Evolutionary conservation across 2,888 invertebrate genomes (phyloP).

Genomic region (Drosophila dives): DNA sequence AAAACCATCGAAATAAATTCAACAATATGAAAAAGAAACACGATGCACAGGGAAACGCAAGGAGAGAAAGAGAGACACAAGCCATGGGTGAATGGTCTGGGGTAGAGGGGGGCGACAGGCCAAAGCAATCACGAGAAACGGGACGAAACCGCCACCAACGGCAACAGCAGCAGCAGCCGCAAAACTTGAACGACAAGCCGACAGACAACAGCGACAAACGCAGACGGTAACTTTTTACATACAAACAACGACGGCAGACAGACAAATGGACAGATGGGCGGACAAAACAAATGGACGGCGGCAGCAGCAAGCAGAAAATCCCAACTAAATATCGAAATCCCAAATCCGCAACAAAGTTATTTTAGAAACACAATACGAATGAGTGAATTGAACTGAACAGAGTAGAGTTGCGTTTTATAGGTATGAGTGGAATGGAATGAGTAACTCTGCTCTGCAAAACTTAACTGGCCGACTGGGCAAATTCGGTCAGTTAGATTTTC

Average conservation of each 20-base stretch:
- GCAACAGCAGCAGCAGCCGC: conserved; percentile 19
- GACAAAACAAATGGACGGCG: conserved; percentile 44
- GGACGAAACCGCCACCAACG: conserved; percentile 63
- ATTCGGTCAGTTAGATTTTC: conserved; percentile 39
- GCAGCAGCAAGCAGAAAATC: conserved; percentile 42
- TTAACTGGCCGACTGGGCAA: conserved; percentile 31
- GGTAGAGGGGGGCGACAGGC: conserved; percentile 6
- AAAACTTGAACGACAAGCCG: conserved; percentile 57
- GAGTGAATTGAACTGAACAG: conserved; percentile 24
- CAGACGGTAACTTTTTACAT: conserved; percentile 54
- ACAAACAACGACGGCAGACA: conserved; percentile 18
- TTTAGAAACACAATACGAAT: conserved; percentile 60
- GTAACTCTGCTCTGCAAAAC: conserved; percentile 14
- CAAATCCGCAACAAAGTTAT: conserved; percentile 66
- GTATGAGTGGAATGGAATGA: conserved; percentile 21
- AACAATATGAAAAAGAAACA: conserved; percentile 79
- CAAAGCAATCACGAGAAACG: conserved; percentile 59
- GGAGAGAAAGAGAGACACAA: conserved; percentile 6
- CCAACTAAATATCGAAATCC: conserved; percentile 77
- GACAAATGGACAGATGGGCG: conserved; percentile 42
- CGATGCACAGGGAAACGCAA: conserved; percentile 50
- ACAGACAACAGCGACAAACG: conserved; percentile 26
- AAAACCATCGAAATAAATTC: conserved; percentile 78
- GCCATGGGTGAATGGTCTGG: conserved; percentile 21
- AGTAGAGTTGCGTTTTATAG: conserved; percentile 10